These are phyloP conservation scores for Drosophila yooni DNA, from an alignment of 2,888 invertebrate genomes.

Conservation along the genomic window DNA sequence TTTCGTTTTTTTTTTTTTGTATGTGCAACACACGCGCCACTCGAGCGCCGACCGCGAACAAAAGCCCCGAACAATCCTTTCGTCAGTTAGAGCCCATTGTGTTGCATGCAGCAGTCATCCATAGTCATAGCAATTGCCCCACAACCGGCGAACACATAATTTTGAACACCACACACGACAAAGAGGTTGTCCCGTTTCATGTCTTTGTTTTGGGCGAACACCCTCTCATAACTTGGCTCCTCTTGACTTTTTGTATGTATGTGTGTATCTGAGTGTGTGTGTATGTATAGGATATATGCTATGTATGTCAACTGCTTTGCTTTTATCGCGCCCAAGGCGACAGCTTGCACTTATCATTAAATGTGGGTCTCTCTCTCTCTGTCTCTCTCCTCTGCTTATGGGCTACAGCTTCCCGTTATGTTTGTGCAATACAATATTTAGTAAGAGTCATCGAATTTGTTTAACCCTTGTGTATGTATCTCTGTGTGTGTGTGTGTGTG, in stretches of 20 bases:
- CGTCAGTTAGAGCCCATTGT: conserved; percentile 55
- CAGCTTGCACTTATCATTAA: conserved; percentile 49
- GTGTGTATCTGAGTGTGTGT: conserved; percentile 3
- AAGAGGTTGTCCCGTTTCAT: conserved; percentile 33
- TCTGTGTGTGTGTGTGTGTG: neutral
- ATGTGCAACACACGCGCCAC: conserved; percentile 59
- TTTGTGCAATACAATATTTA: conserved; percentile 37
- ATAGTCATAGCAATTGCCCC: conserved; percentile 41
- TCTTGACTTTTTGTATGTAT: conserved; percentile 62
- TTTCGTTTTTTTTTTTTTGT: conserved; percentile 21
- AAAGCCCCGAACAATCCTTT: conserved; percentile 51
- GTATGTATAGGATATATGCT: conserved; percentile 11
- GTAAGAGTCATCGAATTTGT: conserved; percentile 35
- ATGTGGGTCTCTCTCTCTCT: neutral
- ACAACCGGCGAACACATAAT: conserved; percentile 55
- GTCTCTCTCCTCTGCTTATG: neutral
- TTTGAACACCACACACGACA: conserved; percentile 29
- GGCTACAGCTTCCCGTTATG: conserved; percentile 38
- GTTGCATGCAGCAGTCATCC: conserved; percentile 26
- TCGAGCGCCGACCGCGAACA: conserved; percentile 49
- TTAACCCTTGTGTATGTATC: conserved; percentile 6
- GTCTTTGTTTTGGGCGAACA: conserved; percentile 64
- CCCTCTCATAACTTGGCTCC: conserved; percentile 65
- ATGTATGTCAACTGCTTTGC: conserved; percentile 63
- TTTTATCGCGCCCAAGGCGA: conserved; percentile 71